Conservation (phyloP, 2,797 vertebrate species). For the Acanthopagrus latus region DNA sequence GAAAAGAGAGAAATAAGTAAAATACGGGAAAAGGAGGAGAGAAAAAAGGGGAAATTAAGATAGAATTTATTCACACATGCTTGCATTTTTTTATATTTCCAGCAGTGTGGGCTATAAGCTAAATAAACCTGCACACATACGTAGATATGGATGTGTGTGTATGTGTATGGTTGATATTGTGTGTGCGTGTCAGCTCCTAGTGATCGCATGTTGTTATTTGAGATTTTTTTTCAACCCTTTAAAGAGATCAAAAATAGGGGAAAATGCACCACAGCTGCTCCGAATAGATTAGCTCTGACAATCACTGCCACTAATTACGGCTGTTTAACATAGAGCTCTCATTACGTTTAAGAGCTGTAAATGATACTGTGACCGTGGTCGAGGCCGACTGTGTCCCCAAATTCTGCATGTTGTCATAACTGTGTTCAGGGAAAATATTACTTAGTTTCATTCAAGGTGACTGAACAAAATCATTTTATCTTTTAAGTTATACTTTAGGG, state of each 20-base stretch:
- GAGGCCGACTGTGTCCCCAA: conserved; percentile 18
- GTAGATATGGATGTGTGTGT: neutral
- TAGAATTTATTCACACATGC: neutral
- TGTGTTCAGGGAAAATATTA: conserved; percentile 4
- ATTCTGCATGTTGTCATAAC: conserved; percentile 13
- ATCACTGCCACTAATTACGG: conserved; percentile 79
- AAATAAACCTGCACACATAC: neutral
- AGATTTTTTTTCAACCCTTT: conserved; percentile 46
- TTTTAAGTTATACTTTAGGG: neutral
- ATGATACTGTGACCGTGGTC: conserved; percentile 56
- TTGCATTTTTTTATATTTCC: neutral
- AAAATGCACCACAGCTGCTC: conserved; percentile 79
- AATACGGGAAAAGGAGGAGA: neutral
- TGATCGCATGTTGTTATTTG: conserved; percentile 27
- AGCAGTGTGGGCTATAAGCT: neutral
- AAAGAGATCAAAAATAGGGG: conserved; percentile 74
- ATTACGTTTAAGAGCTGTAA: conserved; percentile 77
- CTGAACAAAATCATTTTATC: neutral
- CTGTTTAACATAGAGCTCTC: conserved; percentile 81
- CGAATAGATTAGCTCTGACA: conserved; percentile 81
- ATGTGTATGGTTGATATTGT: conserved; percentile 7
- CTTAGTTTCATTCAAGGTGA: neutral
- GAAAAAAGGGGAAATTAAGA: neutral
- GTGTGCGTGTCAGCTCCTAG: conserved; percentile 25
- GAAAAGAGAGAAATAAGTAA: neutral